phyloP scores from a whole-genome alignment of 2,888 invertebrate genomes.

The Eupithecia pulchellata region DNA sequence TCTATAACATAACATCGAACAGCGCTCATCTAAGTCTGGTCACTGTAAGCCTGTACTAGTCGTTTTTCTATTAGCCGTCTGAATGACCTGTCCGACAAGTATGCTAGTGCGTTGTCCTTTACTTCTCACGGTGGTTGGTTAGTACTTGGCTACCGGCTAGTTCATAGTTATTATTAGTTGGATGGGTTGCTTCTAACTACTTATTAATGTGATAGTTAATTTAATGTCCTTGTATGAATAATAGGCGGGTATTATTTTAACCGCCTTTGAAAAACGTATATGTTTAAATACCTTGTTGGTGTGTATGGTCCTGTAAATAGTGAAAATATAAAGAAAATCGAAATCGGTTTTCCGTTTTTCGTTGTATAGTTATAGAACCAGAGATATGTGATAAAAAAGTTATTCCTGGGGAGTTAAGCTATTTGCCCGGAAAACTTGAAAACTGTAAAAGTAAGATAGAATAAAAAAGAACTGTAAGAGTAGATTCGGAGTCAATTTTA shows the following conservation, averaged over 20 bases:
- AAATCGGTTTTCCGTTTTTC: neutral
- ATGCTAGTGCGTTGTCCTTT: slow-evolving; percentile 30
- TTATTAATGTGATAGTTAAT: neutral
- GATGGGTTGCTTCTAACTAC: neutral
- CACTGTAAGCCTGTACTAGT: slow-evolving; percentile 32
- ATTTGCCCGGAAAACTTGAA: no score
- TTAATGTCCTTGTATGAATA: neutral
- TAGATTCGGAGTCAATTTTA: no score
- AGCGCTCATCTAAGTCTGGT: slow-evolving; percentile 20
- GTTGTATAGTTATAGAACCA: no score
- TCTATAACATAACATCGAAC: neutral
- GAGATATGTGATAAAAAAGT: no score
- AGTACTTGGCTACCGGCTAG: slow-evolving; percentile 3
- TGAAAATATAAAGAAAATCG: no score
- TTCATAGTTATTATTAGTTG: neutral
- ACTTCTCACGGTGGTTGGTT: slow-evolving; percentile 29
- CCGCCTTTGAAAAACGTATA: no score
- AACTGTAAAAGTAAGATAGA: no score
- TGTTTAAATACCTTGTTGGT: no score
- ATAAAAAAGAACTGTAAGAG: no score
- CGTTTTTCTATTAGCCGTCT: slow-evolving; percentile 38
- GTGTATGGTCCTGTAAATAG: no score
- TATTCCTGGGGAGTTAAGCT: no score
- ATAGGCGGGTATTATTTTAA: neutral
- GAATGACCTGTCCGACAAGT: slow-evolving; percentile 39